Percentiles rank a stretch among this genome's conserved stretches.
These are phyloP conservation scores for Ochropleura plecta DNA, from an alignment of 2,888 invertebrate species.

Conservation along the genomic window DNA sequence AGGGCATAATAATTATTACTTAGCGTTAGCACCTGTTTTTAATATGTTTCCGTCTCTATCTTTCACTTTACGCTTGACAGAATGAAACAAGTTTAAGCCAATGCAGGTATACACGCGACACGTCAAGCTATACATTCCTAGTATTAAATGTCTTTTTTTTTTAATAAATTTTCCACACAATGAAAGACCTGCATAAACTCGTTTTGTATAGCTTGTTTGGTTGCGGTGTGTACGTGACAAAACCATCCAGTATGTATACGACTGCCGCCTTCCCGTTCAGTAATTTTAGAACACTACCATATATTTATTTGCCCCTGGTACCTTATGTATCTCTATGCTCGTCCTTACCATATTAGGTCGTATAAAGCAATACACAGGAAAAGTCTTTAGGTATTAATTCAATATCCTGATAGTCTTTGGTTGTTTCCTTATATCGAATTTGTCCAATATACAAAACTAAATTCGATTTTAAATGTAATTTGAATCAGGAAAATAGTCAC, in stretches of 20 bases:
- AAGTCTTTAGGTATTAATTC: not conserved
- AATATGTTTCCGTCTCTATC: not conserved
- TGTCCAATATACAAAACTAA: no score
- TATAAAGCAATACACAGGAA: not conserved
- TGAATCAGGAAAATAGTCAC: not conserved
- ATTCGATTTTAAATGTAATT: not conserved
- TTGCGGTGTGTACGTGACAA: not conserved
- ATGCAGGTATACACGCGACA: not conserved
- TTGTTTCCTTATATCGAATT: not conserved
- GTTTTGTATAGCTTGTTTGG: no score
- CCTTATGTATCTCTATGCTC: conserved; percentile 35
- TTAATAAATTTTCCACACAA: no score
- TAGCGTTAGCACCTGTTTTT: not conserved
- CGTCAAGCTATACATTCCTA: no score
- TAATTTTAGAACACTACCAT: not conserved
- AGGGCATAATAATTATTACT: not conserved
- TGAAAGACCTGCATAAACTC: no score
- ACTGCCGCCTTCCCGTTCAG: not conserved
- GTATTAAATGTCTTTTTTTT: no score
- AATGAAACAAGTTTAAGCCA: not conserved
- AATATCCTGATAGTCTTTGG: not conserved
- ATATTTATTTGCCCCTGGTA: conserved; percentile 34
- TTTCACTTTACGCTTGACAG: not conserved
- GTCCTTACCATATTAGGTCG: not conserved
- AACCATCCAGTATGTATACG: not conserved